Conservation (phyloP, 2,797 vertebrate genomes). For the Eleutherodactylus coqui region DNA sequence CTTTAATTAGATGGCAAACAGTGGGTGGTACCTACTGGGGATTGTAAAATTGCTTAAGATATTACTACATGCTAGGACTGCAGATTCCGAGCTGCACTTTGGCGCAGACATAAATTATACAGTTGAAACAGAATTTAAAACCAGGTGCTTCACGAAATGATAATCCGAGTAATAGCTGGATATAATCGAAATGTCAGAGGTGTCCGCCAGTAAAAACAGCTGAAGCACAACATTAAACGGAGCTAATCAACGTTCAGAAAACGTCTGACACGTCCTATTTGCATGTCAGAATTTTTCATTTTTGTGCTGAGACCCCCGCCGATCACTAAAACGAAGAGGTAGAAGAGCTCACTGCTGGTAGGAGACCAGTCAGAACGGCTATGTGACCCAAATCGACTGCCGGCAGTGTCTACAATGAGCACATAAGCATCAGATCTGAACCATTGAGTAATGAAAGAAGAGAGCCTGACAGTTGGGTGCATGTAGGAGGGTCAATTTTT, state of each 20-base stretch:
- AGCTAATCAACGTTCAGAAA: background rate
- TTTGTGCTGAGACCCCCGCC: no score
- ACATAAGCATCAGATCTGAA: no score
- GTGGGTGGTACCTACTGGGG: slow-evolving; percentile 40
- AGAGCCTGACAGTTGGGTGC: no score
- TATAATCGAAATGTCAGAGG: background rate
- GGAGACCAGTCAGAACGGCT: no score
- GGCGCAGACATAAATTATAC: slow-evolving; percentile 38
- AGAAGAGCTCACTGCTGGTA: no score
- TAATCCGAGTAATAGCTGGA: background rate
- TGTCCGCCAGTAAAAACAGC: background rate
- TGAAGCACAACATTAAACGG: background rate
- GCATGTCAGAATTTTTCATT: no score
- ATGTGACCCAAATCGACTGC: no score
- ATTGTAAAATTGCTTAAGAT: slow-evolving; percentile 47
- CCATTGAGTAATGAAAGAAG: no score
- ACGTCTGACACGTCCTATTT: no score
- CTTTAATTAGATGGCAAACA: slow-evolving; percentile 57
- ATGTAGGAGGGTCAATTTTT: no score
- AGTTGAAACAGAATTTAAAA: background rate
- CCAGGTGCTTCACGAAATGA: slow-evolving; percentile 2
- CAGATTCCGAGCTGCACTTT: background rate
- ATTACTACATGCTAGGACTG: slow-evolving; percentile 35
- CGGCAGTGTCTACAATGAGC: no score
- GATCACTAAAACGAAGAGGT: no score